phyloP scores from a whole-genome alignment of 2,113 vertebrate genomes.

The Condylura cristata region DNA sequence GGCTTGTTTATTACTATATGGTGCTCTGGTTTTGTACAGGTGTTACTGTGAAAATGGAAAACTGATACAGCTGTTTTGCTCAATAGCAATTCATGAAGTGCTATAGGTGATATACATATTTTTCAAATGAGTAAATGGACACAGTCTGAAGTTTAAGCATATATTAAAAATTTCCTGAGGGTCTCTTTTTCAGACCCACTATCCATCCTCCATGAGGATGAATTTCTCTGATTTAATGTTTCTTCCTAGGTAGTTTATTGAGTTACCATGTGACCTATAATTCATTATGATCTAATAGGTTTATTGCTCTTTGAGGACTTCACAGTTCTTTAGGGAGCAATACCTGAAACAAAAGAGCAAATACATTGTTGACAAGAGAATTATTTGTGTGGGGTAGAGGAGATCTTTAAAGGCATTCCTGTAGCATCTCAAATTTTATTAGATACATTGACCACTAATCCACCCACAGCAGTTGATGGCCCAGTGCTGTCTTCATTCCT shows the following conservation, averaged over 20 bases:
- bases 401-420: neutral
- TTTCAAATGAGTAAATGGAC: neutral
- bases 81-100: neutral
- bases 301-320: neutral
- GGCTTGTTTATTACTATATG: too few species aligned
- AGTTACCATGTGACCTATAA: neutral
- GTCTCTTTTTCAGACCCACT: neutral
- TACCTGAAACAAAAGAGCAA: neutral
- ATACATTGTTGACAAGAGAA: neutral
- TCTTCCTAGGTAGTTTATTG: neutral
- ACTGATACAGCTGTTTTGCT: neutral
- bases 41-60: neutral
- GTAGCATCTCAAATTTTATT: neutral
- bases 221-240: neutral
- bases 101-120: neutral
- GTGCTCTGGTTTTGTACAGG: neutral
- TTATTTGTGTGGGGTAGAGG: accelerated
- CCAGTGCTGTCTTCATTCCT: too few species aligned
- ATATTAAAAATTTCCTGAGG: neutral
- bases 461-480: too few species aligned
- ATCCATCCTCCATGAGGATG: neutral
- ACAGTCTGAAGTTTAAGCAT: neutral
- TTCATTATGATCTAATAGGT: neutral
- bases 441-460: neutral
- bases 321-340: neutral